A percentile compares a stretch with the other conserved stretches of the same genome.
These are phyloP conservation scores for Echeneis naucrates DNA, from an alignment of 2,797 vertebrate genomes.

Conservation along the genomic window DNA sequence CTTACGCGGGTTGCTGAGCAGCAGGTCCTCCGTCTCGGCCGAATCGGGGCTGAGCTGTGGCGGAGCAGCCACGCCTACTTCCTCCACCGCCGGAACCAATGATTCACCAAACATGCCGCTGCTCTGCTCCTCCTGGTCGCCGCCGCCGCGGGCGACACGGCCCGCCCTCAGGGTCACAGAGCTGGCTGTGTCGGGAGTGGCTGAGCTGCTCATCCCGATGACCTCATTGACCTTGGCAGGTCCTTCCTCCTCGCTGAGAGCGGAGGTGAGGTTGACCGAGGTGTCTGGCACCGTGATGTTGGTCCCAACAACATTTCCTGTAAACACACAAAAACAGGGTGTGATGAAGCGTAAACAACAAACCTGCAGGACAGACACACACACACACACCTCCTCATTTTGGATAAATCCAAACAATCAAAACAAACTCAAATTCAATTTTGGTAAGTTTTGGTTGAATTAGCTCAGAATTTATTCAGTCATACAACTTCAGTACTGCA, in stretches of 20 bases:
- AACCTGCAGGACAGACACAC: no score
- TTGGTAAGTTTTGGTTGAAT: no score
- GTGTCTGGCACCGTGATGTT: constrained; percentile 69
- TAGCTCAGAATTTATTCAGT: no score
- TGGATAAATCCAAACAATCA: no score
- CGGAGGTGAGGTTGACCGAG: constrained; percentile 69
- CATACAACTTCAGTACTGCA: no score
- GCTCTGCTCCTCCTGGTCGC: constrained; percentile 86
- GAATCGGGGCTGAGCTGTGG: constrained; percentile 77
- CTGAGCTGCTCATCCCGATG: constrained; percentile 46
- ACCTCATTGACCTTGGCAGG: constrained; percentile 63
- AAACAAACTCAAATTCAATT: no score
- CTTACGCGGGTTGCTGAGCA: constrained; percentile 59
- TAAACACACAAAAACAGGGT: constrained; percentile 49
- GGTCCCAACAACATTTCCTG: constrained; percentile 71
- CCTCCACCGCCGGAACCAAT: constrained; percentile 43
- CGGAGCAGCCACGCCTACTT: constrained; percentile 28
- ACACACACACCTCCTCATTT: no score
- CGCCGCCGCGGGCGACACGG: constrained; percentile 67
- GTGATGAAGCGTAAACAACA: no score
- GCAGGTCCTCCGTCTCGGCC: constrained; percentile 81
- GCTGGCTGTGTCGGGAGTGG: constrained; percentile 46
- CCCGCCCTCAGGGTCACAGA: constrained; percentile 65
- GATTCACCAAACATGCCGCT: constrained; percentile 87
- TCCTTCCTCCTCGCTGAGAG: constrained; percentile 64